phyloP scores from a whole-genome alignment of 2,113 vertebrate species.

The Pituophis catenifer region DNA sequence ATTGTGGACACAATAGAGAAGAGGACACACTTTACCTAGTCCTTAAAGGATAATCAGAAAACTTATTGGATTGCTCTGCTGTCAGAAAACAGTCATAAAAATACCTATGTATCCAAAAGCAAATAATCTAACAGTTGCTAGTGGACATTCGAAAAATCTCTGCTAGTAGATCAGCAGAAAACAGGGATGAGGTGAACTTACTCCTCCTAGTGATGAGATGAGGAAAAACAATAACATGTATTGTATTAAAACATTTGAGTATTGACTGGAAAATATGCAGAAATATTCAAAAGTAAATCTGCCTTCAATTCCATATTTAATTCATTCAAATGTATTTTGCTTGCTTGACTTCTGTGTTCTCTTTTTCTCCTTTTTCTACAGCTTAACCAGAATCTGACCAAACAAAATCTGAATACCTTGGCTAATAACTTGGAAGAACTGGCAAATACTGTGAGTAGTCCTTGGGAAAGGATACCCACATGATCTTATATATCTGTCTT shows the following conservation, averaged over 20 bases:
- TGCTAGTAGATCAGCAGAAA: not conserved
- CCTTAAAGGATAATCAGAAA: not conserved
- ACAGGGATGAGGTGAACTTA: not conserved
- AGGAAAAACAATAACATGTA: not conserved
- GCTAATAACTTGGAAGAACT: slow-evolving; percentile 42
- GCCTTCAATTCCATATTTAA: not conserved
- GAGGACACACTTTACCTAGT: not conserved
- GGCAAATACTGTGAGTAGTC: not conserved
- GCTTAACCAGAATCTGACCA: slow-evolving; percentile 57
- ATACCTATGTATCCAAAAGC: too few relatives aligned
- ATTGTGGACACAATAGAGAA: not conserved
- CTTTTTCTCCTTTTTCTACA: slow-evolving; percentile 39
- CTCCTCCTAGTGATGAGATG: not conserved
- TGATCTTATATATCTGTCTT: not conserved
- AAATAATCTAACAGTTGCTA: not conserved
- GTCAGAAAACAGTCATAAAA: not conserved
- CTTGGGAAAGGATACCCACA: not conserved
- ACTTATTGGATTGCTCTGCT: not conserved
- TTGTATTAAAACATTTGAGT: not conserved
- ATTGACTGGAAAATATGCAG: not conserved
- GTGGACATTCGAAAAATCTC: not conserved
- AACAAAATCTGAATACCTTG: slow-evolving; percentile 52
- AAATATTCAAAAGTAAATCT: not conserved
- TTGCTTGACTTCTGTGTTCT: not conserved
- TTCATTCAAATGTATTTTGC: not conserved